Evolutionary conservation across 2,797 vertebrate genomes (phyloP).

Genomic region (Alosa sapidissima): DNA sequence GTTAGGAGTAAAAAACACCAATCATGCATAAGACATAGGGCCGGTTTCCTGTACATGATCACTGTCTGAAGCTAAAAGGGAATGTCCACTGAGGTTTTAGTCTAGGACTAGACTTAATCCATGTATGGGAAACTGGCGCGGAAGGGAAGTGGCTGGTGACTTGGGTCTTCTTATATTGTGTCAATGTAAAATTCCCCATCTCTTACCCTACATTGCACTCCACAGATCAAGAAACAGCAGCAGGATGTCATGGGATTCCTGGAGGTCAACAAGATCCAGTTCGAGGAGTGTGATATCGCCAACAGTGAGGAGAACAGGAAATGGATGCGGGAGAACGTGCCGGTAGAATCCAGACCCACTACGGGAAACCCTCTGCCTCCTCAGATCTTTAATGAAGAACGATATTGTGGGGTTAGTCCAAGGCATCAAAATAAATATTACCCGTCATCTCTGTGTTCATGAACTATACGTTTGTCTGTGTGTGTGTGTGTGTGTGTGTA

Average conservation of each 20-base stretch:
- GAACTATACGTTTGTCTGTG: no score
- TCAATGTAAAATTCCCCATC: neutral
- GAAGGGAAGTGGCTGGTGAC: no score
- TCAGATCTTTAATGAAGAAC: slow-evolving; percentile 91
- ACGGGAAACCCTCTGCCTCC: slow-evolving; percentile 90
- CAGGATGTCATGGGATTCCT: slow-evolving; percentile 93
- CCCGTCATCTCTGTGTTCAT: neutral
- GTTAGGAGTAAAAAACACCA: neutral
- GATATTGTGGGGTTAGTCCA: slow-evolving; percentile 90
- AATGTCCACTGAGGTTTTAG: no score
- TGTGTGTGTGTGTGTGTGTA: no score
- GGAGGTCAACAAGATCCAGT: slow-evolving; percentile 91
- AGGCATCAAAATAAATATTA: slow-evolving; percentile 39
- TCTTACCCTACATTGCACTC: slow-evolving; percentile 11
- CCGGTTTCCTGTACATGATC: no score
- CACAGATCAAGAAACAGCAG: slow-evolving; percentile 97
- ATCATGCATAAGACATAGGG: neutral
- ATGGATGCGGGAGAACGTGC: slow-evolving; percentile 97
- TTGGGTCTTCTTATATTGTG: neutral
- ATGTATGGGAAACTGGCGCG: no score
- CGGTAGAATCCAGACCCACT: slow-evolving; percentile 82
- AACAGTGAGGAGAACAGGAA: slow-evolving; percentile 91
- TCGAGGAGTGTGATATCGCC: slow-evolving; percentile 93
- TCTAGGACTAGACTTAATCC: no score
- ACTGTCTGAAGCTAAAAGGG: no score